A percentile compares a stretch with the other conserved stretches of the same genome.
Conservation (phyloP, 2,888 invertebrate species). For the Ctenicera cuprea region DNA sequence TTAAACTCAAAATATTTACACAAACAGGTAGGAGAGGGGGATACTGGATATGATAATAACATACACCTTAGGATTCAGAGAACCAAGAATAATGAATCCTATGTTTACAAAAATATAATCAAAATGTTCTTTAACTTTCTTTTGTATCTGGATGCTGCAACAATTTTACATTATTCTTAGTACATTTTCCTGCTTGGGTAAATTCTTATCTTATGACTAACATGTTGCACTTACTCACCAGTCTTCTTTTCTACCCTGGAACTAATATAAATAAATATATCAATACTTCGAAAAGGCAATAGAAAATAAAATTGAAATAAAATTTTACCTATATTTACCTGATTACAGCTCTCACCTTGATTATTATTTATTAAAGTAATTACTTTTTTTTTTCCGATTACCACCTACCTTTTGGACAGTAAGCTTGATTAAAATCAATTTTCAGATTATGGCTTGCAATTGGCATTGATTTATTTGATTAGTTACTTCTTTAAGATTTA, state of each 20-base stretch:
- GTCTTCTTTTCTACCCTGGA: conserved; percentile 69
- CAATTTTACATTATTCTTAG: conserved; percentile 37
- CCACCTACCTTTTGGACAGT: conserved; percentile 50
- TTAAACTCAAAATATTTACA: conserved; percentile 7
- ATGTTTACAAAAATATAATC: not conserved
- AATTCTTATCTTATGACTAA: conserved; percentile 40
- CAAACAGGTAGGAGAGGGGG: not conserved
- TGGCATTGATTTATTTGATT: not conserved
- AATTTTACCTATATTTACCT: conserved; percentile 51
- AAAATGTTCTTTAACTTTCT: not conserved
- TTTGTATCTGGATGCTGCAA: not conserved
- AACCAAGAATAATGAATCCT: conserved; percentile 31
- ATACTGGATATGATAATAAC: conserved; percentile 4
- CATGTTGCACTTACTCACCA: conserved; percentile 67
- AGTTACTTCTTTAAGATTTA: too few relatives aligned
- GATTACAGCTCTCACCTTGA: conserved; percentile 26
- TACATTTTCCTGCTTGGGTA: conserved; percentile 1
- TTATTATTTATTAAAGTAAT: conserved; percentile 12
- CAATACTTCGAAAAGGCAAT: conserved; percentile 49
- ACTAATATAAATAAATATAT: conserved; percentile 65
- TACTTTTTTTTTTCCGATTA: conserved; percentile 20
- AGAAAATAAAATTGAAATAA: conserved; percentile 45
- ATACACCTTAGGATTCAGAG: not conserved
- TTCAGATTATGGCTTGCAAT: conserved; percentile 5
- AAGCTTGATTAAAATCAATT: conserved; percentile 10